Base-by-base conservation (phyloP, 2,113 vertebrate genomes). In the Calypte anna region DNA sequence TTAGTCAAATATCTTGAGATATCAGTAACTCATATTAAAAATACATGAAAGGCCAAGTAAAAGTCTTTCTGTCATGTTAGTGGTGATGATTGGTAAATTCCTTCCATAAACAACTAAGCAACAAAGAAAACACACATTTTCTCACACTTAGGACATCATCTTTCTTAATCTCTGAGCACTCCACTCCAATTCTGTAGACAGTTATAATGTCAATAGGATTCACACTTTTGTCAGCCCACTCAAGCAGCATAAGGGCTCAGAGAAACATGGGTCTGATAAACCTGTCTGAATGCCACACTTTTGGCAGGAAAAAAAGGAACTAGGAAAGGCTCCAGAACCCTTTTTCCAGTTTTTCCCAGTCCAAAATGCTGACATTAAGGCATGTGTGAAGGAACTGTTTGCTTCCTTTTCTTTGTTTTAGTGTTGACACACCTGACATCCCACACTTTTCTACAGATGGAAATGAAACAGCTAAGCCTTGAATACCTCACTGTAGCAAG, bases 201-300 rank as follows among this genome's bases (percentile, higher is more conserved):
- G 57, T 66, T 94, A 78, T 87, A 96, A 95, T 86, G 94, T 96
- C 90, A 95, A 96, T 94, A 92, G 91, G 91, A 96, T 97, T 96
- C 96, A 96, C 93, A 96, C 96, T 95, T 93, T 93, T 94, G 94
- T 90, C 94, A 96, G 89, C 97, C 97, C 96, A 95, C 97, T 96
- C 91, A 90, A 84, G 95, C 94, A 94, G 94, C 97, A 97, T 78
- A 97, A 97, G 96, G 97, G 70, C 93, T 97, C 86, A 51, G 74
- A 86, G 92, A 97, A 97, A 97, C 84, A 96, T 8, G 40, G 96
- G 94, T 96, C 95, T 97, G 92, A 83, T 91, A 97, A 98, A 97
- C 94, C 94, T 94, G 94, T 81, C 94, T 96, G 96, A 98, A 98
- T 98, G 97, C 96, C 97, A 98, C 86, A 82, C 91, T 98, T 97